Evolutionary conservation across 2,113 vertebrate genomes (phyloP), one percentile per base, ranked within the genome.

Genomic region (Emydura subglobosa): DNA sequence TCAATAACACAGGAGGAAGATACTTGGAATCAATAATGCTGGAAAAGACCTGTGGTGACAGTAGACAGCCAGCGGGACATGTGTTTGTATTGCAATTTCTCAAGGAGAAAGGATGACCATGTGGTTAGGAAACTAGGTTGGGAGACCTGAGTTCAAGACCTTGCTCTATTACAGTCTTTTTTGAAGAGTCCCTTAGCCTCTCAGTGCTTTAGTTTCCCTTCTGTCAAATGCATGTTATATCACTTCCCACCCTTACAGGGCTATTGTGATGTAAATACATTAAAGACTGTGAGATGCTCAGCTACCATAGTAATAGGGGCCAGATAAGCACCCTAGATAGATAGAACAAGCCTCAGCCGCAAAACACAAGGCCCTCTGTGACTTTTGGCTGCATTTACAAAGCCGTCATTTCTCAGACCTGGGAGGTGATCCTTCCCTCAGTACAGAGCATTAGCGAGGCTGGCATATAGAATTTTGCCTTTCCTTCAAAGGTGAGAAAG

Each of bases 21-120:
- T 78, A 78, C 24, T 44, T 76, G 42, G 49, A 42, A 88, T 27
- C 6, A 25, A 9, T 79, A 39, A 87, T 54, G 29, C 24, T 76
- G 42, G 5, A 61, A 76, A 83, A 88, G 3, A 4, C 82, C 4
- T 49, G 4, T 6, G 21, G 22, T 54, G 31, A 42, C 65, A 78
- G 74, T 47, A 54, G 54, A 42, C n/a, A 59, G 39, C 39, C 3
- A 29, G 14, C 53, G 44, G 4, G 34, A n/a, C 10, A 54, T 79
- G 53, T 47, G 42, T 12, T 57, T 85, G 55, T 44, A 78, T 21
- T 25, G 39, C 27, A 19, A 51, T 31, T 34, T 53, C 25, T 9
- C 49, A 86, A 79, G 29, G 16, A 0, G 0, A 39, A 53, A 78
- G 80, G 65, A 5, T 2, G 1, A 12, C 87, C 10, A 72, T 85